These are phyloP conservation scores for Anoplolepis gracilipes DNA, from an alignment of 1,140 invertebrate species.

Conservation along the genomic window DNA sequence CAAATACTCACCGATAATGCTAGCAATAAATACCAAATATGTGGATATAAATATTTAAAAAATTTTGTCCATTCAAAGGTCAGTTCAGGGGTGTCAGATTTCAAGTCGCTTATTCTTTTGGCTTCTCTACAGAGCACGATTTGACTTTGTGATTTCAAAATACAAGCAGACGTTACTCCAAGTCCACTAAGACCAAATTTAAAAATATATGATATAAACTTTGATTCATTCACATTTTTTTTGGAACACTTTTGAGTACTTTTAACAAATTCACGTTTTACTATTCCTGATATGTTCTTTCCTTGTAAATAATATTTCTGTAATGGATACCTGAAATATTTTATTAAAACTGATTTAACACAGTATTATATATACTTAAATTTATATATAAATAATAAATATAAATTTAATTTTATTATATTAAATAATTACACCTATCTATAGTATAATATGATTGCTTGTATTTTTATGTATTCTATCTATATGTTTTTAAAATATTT, in stretches of 20 bases:
- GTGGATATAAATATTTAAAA: constrained; percentile 88
- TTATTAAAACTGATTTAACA: not conserved
- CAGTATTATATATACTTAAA: too few species aligned
- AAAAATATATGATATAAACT: constrained; percentile 21
- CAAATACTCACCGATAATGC: constrained; percentile 86
- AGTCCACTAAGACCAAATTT: constrained; percentile 66
- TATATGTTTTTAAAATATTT: not conserved
- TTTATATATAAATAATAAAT: not conserved
- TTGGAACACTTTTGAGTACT: constrained; percentile 21
- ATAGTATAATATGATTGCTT: not conserved
- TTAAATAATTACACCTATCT: not conserved
- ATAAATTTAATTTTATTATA: not conserved
- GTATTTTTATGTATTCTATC: not conserved
- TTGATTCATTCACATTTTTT: constrained; percentile 5
- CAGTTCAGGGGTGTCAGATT: constrained; percentile 15
- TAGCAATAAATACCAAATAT: constrained; percentile 86
- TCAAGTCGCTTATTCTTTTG: constrained; percentile 29
- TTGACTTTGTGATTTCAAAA: constrained; percentile 46
- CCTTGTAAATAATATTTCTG: constrained; percentile 49
- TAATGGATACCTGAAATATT: constrained; percentile 63
- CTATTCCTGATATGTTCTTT: constrained; percentile 37
- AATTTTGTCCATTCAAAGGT: constrained; percentile 88
- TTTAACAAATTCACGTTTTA: constrained; percentile 65
- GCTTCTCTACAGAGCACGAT: constrained; percentile 49
- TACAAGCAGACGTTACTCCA: constrained; percentile 45